A percentile compares a stretch with the other conserved stretches of the same genome.
phyloP scores from a whole-genome alignment of 2,888 invertebrate species.

The Kuschelorhynchus macadamiae region DNA sequence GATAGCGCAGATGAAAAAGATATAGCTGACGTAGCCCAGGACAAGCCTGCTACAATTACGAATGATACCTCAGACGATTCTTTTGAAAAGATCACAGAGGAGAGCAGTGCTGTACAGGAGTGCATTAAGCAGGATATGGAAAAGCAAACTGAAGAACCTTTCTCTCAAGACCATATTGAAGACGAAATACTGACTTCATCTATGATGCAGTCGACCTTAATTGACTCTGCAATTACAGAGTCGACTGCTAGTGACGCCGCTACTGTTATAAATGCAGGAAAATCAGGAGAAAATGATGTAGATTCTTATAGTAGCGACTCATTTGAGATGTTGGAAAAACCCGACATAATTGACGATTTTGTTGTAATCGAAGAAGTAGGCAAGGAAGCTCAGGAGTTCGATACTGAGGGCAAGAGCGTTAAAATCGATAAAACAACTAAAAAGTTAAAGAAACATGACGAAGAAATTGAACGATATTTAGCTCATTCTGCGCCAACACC shows the following conservation, averaged over 20 bases:
- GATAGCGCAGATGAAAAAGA: slow-evolving; percentile 61
- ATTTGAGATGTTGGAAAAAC: slow-evolving; percentile 90
- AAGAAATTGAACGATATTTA: slow-evolving; percentile 80
- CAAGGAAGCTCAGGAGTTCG: slow-evolving; percentile 87
- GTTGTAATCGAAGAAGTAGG: slow-evolving; percentile 91
- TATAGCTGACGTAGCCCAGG: slow-evolving; percentile 2
- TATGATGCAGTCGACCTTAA: slow-evolving; percentile 47
- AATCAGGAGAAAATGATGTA: slow-evolving; percentile 66
- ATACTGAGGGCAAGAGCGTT: slow-evolving; percentile 86
- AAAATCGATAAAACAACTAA: slow-evolving; percentile 71
- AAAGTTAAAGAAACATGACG: slow-evolving; percentile 76
- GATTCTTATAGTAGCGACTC: slow-evolving; percentile 88
- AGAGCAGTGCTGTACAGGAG: slow-evolving; percentile 58
- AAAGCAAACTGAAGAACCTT: slow-evolving; percentile 9
- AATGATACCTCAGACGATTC: not conserved
- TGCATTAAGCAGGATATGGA: not conserved
- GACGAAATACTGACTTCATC: slow-evolving; percentile 42
- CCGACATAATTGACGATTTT: slow-evolving; percentile 89
- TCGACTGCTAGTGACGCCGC: slow-evolving; percentile 70
- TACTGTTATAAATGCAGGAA: slow-evolving; percentile 75
- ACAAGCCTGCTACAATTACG: not conserved
- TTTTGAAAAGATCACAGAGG: slow-evolving; percentile 58
- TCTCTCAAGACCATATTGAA: slow-evolving; percentile 18
- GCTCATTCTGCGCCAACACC: slow-evolving; percentile 79
- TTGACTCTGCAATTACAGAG: slow-evolving; percentile 65